Conservation (phyloP, 23 tunicate genomes). For the Oikopleura dioica region DNA sequence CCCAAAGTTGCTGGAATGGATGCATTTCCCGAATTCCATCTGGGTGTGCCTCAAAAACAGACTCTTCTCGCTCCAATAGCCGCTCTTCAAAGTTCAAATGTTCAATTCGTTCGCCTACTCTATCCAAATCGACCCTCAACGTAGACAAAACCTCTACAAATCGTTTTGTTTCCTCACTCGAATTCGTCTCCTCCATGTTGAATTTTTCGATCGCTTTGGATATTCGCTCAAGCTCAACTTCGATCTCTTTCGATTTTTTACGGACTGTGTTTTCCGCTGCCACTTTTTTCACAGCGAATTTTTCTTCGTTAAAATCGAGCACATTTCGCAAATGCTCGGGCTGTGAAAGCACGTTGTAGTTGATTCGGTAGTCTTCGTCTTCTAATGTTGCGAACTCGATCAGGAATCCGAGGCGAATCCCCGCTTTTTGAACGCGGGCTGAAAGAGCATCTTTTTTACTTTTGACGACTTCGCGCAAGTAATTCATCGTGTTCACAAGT, state of each 20-base stretch:
- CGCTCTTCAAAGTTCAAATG: constrained; percentile 43
- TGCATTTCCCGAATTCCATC: background rate
- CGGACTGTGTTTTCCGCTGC: background rate
- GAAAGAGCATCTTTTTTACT: constrained; percentile 37
- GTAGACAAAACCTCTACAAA: background rate
- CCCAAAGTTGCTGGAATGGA: background rate
- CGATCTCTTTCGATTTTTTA: constrained; percentile 43
- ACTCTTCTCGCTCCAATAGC: constrained; percentile 69
- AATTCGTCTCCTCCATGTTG: background rate
- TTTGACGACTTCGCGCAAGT: constrained; percentile 33
- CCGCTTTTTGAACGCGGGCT: constrained; percentile 30
- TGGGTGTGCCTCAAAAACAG: too few species aligned
- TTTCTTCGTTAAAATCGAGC: constrained; percentile 56
- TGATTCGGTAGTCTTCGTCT: constrained; percentile 89
- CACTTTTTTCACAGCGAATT: constrained; percentile 26
- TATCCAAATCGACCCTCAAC: background rate
- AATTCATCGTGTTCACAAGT: constrained; percentile 50
- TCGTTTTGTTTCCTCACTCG: background rate
- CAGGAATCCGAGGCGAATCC: constrained; percentile 47
- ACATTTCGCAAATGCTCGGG: constrained; percentile 25
- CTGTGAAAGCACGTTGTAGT: constrained; percentile 84
- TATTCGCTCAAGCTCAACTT: constrained; percentile 34
- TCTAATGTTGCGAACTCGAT: constrained; percentile 64
- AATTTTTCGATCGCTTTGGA: constrained; percentile 40
- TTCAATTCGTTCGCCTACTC: constrained; percentile 18